Percentiles rank a stretch among this genome's conserved stretches.
Conservation (phyloP, 1,140 invertebrate genomes). For the Apis florea region DNA sequence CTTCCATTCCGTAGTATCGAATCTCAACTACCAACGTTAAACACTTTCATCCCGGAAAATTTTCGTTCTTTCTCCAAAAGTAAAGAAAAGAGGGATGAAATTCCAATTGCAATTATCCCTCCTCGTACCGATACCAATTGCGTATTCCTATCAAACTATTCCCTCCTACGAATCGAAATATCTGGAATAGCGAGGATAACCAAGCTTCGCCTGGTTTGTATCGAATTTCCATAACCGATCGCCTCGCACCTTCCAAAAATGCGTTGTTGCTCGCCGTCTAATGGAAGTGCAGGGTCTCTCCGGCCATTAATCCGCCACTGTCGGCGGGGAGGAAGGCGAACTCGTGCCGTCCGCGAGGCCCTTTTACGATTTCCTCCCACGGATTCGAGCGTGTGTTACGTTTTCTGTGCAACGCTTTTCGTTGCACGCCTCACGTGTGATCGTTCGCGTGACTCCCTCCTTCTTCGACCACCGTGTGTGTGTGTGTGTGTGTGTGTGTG, state of each 20-base stretch:
- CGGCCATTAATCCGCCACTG: conserved; percentile 50
- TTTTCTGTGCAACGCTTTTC: conserved; percentile 58
- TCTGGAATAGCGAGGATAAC: neutral
- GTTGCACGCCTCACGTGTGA: conserved; percentile 60
- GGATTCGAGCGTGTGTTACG: conserved; percentile 39
- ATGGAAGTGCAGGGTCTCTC: conserved; percentile 39
- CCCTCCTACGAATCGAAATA: neutral
- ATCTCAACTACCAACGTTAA: too few species aligned
- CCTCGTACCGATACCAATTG: too few species aligned
- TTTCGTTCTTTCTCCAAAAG: too few species aligned
- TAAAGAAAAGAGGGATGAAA: too few species aligned
- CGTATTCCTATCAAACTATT: too few species aligned
- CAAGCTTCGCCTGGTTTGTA: neutral
- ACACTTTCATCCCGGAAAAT: too few species aligned
- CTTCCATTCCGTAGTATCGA: too few species aligned
- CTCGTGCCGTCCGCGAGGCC: conserved; percentile 47
- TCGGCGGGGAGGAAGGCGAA: neutral
- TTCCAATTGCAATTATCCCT: too few species aligned
- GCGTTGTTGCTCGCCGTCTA: conserved; percentile 34
- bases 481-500: too few species aligned
- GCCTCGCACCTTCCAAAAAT: conserved; percentile 20
- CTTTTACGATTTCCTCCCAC: conserved; percentile 68
- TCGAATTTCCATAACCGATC: conserved; percentile 34
- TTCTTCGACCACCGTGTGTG: neutral
- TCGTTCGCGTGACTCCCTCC: conserved; percentile 56